Evolutionary conservation across 2,888 invertebrate species (phyloP), one percentile per base, ranked within the genome.

Genomic region (Cheilosia pagana): DNA sequence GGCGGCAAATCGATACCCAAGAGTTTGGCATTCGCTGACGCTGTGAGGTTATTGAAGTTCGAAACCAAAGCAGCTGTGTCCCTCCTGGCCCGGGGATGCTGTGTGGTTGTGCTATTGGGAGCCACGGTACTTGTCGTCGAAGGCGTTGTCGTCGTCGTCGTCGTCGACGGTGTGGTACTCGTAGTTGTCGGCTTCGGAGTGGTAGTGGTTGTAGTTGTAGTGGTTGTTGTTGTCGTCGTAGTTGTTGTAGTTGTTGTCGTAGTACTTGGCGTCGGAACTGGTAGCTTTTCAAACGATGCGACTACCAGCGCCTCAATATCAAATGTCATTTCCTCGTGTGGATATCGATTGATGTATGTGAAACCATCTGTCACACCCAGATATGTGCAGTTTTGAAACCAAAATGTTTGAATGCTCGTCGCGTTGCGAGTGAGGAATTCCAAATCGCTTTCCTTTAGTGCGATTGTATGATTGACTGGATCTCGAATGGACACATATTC

Each of bases 371-470:
- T 94, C 83, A 94, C 92, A 43, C 95, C 96, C 65, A 95, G 93
- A 88, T 95, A 95, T 65, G 93, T 91, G 89, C 97, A 97, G 90
- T 97, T 95, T 81, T 96, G 93, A 89, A 96, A 96, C 97, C 97
- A 97, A 90, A 94, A 95, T 0, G 95, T 95, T 28, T 93, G 90
- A 14, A 95, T 92, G 76, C 90, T 92, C 4, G 94, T 93, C 2
- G 94, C 93, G 71, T 93, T 93, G 35, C 90, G 92, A 28, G 89
- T 90, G 23, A 96, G 90, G 90, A 93, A 96, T 63, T 93, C 91
- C 41, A 92, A 88, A 90, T 97, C 96, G 19, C 94, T 93, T 25
- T 93, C 90, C 2, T 93, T 93, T 14, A 97, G 89, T 48, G 91
- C 89, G 48, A 96, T 92, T 59, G 91, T 91, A 88, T 95, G 95